Evolutionary conservation across 2,113 vertebrate genomes (phyloP).

Genomic region (Neopipo cinnamomea): DNA sequence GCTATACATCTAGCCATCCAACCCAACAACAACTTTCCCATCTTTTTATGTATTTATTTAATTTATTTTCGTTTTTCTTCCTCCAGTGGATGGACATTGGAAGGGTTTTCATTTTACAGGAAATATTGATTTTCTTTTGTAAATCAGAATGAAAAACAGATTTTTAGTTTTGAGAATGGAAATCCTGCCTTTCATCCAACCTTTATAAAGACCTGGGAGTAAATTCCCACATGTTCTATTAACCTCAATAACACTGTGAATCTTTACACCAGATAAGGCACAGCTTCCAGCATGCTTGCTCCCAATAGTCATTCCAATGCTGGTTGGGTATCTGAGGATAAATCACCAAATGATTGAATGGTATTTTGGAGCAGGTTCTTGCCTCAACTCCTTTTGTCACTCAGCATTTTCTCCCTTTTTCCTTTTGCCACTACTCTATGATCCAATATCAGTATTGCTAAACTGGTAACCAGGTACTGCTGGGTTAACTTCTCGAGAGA

Average conservation of each 20-base stretch:
- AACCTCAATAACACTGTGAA: neutral
- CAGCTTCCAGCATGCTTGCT: neutral
- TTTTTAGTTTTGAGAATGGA: neutral
- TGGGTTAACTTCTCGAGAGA: neutral
- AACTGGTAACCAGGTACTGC: neutral
- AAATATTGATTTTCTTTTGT: neutral
- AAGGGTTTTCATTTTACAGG: neutral
- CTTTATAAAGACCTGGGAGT: neutral
- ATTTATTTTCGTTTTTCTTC: neutral
- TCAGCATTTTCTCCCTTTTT: neutral
- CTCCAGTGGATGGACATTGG: neutral
- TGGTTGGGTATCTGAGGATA: neutral
- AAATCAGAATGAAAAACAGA: neutral
- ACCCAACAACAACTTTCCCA: neutral
- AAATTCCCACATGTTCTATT: neutral
- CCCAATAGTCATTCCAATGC: neutral
- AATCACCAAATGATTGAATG: neutral
- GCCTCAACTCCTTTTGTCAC: neutral
- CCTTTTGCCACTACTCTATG: neutral
- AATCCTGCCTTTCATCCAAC: neutral
- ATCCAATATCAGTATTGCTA: neutral
- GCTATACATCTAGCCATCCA: neutral
- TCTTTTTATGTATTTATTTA: too few species aligned
- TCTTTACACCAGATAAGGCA: neutral
- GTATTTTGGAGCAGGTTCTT: neutral